Conservation (phyloP, 2,797 vertebrate genomes). For the Podarcis lilfordi region DNA sequence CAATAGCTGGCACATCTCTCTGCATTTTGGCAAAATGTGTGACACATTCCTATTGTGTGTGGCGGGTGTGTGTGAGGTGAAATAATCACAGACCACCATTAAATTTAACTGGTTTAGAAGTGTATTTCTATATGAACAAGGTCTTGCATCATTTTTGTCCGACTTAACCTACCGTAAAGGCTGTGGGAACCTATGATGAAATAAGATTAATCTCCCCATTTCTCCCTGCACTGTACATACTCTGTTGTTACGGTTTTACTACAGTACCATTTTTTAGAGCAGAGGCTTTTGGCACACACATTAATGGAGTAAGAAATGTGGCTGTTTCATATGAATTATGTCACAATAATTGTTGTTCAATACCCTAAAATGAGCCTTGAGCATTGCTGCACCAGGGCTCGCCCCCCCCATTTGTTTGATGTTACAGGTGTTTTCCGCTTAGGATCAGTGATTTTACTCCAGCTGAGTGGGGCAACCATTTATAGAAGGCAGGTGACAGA, state of each 20-base stretch:
- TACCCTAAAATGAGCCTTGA: background rate
- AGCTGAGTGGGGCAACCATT: background rate
- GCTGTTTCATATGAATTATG: background rate
- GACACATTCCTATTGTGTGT: background rate
- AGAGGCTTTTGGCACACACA: background rate
- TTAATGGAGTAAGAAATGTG: background rate
- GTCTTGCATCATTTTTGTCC: background rate
- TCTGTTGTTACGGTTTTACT: background rate
- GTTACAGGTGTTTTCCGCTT: background rate
- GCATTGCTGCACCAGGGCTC: background rate
- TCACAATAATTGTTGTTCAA: background rate
- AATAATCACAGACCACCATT: background rate
- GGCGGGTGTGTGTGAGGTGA: background rate
- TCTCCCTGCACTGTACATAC: background rate
- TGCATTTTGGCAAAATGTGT: background rate
- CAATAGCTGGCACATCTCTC: slow-evolving; percentile 35
- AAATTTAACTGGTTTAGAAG: background rate
- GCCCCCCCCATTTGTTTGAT: background rate
- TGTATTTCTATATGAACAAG: background rate
- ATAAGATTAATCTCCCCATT: background rate
- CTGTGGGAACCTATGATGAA: background rate
- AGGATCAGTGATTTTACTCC: background rate
- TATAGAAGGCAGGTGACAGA: background rate
- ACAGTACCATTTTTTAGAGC: slow-evolving; percentile 6
- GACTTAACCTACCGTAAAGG: slow-evolving; percentile 13